phyloP scores from a whole-genome alignment of 2,113 vertebrate species.

The Myotis lucifugus region DNA sequence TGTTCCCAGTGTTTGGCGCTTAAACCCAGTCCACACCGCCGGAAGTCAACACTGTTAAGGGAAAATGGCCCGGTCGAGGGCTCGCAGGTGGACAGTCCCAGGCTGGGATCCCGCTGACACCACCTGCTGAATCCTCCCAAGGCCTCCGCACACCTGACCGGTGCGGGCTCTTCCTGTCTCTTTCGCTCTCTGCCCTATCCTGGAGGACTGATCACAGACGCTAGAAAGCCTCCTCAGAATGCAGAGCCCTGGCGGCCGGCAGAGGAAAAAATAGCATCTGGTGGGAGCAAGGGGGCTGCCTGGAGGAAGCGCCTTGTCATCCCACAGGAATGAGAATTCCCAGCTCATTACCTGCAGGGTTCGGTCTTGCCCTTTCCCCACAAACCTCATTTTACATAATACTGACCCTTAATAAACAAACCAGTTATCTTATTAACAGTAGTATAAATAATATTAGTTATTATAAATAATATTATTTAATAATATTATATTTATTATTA shows the following conservation, averaged over 20 bases:
- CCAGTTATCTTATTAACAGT: not conserved
- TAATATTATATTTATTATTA: not conserved
- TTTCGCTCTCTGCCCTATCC: not conserved
- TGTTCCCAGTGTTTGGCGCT: not conserved
- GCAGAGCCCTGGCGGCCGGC: too few species aligned
- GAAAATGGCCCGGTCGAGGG: not conserved
- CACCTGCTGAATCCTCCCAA: accelerated
- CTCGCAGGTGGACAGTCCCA: accelerated
- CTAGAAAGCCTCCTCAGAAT: not conserved
- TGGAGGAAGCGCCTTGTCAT: not conserved
- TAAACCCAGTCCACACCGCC: not conserved
- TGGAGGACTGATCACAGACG: not conserved
- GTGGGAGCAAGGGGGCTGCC: not conserved
- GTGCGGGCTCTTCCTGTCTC: not conserved
- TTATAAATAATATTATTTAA: not conserved
- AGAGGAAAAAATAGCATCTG: not conserved
- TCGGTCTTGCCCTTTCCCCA: not conserved
- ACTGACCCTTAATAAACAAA: not conserved
- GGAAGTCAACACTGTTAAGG: not conserved
- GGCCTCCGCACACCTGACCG: not conserved
- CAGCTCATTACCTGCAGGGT: too few species aligned
- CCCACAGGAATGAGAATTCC: accelerated
- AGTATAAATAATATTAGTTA: not conserved
- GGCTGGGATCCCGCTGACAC: accelerated
- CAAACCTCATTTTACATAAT: not conserved